Evolutionary conservation across 2,113 vertebrate species (phyloP).

Genomic region (Pterocles gutturalis): DNA sequence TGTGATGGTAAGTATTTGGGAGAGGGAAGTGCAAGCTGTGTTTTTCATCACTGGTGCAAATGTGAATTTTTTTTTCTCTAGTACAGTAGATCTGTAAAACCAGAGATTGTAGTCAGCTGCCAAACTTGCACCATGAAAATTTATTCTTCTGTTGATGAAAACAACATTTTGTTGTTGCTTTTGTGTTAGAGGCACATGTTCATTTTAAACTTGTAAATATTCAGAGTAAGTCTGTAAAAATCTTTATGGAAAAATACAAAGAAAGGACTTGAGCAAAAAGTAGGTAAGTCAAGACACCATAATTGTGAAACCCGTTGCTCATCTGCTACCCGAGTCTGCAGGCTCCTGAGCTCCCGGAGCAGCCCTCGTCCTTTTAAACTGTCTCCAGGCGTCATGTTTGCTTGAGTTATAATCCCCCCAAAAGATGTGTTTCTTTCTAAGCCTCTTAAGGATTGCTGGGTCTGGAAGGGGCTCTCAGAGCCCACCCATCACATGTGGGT

Average conservation of each 20-base stretch:
- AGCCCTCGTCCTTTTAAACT: not conserved
- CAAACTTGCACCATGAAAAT: not conserved
- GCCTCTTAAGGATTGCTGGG: not conserved
- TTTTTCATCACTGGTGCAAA: not conserved
- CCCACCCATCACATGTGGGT: accelerated
- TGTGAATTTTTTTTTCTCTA: not conserved
- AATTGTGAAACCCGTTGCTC: not conserved
- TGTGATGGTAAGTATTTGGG: not conserved
- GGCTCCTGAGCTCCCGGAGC: not conserved
- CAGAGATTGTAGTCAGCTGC: not conserved
- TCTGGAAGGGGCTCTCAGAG: not conserved
- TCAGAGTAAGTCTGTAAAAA: not conserved
- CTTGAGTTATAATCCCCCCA: not conserved
- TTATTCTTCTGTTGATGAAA: not conserved
- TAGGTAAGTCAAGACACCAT: not conserved
- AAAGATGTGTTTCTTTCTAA: not conserved
- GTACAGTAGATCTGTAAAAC: not conserved
- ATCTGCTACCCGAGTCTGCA: not conserved
- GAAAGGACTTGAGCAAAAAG: not conserved
- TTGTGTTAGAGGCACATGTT: not conserved
- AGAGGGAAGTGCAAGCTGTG: not conserved
- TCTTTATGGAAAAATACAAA: not conserved
- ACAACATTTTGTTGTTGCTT: not conserved
- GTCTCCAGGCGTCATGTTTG: accelerated
- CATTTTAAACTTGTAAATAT: not conserved